phyloP scores from a whole-genome alignment of 1,140 invertebrate species.

The Oreohelix idahoensis region DNA sequence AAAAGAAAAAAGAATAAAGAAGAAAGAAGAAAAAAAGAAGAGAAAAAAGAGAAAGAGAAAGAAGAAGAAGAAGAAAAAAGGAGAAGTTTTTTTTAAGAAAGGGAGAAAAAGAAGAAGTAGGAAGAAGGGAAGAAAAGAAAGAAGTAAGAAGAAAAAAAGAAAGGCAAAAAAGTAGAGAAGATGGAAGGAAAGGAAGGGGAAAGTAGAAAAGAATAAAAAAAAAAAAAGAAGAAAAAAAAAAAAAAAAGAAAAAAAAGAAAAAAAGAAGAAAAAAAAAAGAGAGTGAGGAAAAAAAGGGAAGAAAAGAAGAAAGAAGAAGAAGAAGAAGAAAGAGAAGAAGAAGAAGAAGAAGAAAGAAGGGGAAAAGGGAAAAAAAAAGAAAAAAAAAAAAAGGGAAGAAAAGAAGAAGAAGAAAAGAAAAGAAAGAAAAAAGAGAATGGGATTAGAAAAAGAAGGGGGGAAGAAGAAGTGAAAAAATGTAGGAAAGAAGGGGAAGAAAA shows the following conservation, averaged over 20 bases:
- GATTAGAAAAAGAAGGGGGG: not conserved
- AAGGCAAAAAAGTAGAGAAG: not conserved
- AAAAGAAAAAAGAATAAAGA: too few relatives aligned
- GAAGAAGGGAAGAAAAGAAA: too few relatives aligned
- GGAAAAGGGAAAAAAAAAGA: not conserved
- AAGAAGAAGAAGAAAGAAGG: not conserved
- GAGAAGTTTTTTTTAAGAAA: too few relatives aligned
- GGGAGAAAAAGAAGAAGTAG: too few relatives aligned
- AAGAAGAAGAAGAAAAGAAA: not conserved
- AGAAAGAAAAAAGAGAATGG: not conserved
- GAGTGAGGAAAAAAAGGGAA: too few relatives aligned
- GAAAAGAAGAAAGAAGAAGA: not conserved
- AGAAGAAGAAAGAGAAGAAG: not conserved
- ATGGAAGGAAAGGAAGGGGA: not conserved
- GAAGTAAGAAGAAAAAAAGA: not conserved
- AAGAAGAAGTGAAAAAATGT: not conserved
- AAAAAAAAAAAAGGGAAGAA: not conserved
- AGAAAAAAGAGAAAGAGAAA: not conserved
- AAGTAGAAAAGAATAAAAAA: not conserved
- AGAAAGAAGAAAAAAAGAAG: not conserved
- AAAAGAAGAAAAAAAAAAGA: not conserved
- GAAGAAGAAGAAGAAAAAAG: not conserved
- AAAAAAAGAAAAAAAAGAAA: not conserved
- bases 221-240: not conserved
- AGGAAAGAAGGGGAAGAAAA: too few relatives aligned